Evolutionary conservation across 1,140 invertebrate species (phyloP), one percentile per base, ranked within the genome.

Genomic region (Thrips palmi): DNA sequence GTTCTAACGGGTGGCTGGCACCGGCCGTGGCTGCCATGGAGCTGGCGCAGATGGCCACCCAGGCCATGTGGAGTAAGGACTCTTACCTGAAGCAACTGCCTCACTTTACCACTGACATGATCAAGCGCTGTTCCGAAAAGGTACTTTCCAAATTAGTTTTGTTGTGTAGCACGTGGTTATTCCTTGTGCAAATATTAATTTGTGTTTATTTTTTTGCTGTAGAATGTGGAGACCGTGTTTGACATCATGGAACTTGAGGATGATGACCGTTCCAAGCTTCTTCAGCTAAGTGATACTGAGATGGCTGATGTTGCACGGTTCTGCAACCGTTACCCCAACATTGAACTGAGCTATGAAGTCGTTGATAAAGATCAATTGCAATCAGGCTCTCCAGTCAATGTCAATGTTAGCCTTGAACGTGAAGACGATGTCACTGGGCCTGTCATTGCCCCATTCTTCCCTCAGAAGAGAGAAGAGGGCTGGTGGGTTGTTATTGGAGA

Each of bases 401-500:
- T 94, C 4, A 65, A 76, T n/a, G 91, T 97, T 2, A 76, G 84
- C 31, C 56, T 99, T 37, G 93, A 97, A 58, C 68, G 94, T 42
- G 94, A 98, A 55, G 92, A 97, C 62, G 92, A 97, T 58, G 71
- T 92, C n/a, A 78, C 77, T 1, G 89, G 88, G 0, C 88, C 89
- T 0, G 93, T 99, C 4, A 87, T 98, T 41, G 94, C 94, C 12
- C 94, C 94, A 0, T 87, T 92, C 60, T 99, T 94, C 65, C 93
- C 94, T 28, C 63, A 86, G 70, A 94, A 94, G 75, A 76, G 92
- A 32, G 94, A 99, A 59, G 94, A 99, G 65, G 91, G 92, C 25
- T 99, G 96, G 94, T 99, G 96, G 93, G 83, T 99, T 4, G 92
- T 99, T 12, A 91, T 99, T 51, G 93, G 94, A 1, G 93, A 97